Base-by-base conservation (phyloP, 2,888 invertebrate species). In the Proisotoma minuta region DNA sequence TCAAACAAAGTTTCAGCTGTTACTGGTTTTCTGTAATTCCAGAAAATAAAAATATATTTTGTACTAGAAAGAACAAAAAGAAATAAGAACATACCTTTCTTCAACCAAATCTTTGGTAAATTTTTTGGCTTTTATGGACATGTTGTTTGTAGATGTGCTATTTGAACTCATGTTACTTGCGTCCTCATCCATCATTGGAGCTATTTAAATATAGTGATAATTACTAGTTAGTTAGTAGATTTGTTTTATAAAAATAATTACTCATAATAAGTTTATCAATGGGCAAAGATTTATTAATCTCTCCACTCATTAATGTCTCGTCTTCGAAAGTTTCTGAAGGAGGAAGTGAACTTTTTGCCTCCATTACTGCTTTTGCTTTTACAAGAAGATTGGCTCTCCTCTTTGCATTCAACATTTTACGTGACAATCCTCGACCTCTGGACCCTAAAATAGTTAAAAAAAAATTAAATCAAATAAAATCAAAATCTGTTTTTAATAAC, bases 1-100 rank as follows among this genome's bases (percentile, higher is more conserved):
- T 97, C 96, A 63, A 91, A 91, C 57, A 97, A 84, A 77, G 90
- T 89, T 58, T 91, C 89, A 18, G 93, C 92, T 22, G 88, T 87
- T 76, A 88, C 86, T 51, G 80, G 80, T 51, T 74, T 73, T 48
- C 74, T 74, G 51, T 26, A 52, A 26, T 10, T 52, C 27, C 5
- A n/a, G 18, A 52, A 28, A 52, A n/a, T 28, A 8, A 52, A 28
- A 5, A n/a, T 8, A 34, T 34, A 15, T 34, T 8, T 34, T 10
- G 34, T 34, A 10, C 34, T 8, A 8, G 15, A 34, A 10, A 10
- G 15, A 50, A 4, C 8, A 3, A 18, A 20, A 8, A 50, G 23
- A 18, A 8, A 23, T 50, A 1, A 59, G 54, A 20, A 60, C 66
- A 76, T 75, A 81, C 81, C 78, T 78, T 74, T 81, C 81, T 43